Evolutionary conservation across 2,797 vertebrate species (phyloP).

Genomic region (Danio tinwini): DNA sequence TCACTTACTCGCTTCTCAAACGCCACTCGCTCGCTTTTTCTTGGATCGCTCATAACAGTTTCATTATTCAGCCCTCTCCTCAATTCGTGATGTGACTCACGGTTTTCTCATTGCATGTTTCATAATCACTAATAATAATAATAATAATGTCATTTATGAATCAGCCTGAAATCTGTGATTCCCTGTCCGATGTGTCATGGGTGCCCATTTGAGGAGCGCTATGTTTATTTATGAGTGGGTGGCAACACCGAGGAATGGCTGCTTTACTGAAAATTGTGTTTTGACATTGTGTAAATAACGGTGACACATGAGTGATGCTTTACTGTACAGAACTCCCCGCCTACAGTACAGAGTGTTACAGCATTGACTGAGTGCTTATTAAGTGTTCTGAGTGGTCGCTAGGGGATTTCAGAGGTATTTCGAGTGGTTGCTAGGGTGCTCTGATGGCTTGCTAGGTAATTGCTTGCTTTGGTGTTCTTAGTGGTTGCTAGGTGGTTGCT

Average conservation of each 20-base stretch:
- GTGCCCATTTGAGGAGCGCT: not conserved
- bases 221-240: slow-evolving; percentile 21
- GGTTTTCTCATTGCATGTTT: slow-evolving; percentile 6
- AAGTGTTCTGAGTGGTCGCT: not conserved
- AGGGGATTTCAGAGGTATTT: not conserved
- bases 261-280: not conserved
- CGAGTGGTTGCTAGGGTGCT: not conserved
- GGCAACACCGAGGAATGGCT: not conserved
- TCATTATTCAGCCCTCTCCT: slow-evolving; percentile 21
- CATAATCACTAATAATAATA: not conserved
- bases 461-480: not conserved
- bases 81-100: slow-evolving; percentile 22
- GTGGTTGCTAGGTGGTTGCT: not conserved
- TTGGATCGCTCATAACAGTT: not conserved
- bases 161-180: not conserved
- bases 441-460: not conserved
- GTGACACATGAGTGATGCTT: not conserved
- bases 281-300: not conserved
- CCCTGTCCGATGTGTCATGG: not conserved
- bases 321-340: no score
- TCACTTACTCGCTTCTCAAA: slow-evolving; percentile 35
- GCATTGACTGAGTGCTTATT: not conserved
- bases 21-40: not conserved
- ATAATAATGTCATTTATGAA: slow-evolving; percentile 2
- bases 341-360: no score